Evolutionary conservation across 1,140 invertebrate genomes (phyloP).

Genomic region (Eueides isabella): DNA sequence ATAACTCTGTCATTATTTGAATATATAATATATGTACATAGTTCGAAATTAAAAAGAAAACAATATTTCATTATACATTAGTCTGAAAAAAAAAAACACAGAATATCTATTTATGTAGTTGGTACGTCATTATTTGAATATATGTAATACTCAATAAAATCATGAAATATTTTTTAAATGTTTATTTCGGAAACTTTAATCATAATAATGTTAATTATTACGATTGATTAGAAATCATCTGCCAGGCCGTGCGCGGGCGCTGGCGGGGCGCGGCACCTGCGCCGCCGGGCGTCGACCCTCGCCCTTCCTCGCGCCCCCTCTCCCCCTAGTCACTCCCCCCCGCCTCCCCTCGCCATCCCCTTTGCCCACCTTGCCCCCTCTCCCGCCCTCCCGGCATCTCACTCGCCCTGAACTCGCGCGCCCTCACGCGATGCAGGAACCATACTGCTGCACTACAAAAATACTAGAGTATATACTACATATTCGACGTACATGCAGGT

Average conservation of each 20-base stretch:
- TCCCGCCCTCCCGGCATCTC: constrained; percentile 8
- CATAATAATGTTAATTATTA: constrained; percentile 1
- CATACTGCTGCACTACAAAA: background rate
- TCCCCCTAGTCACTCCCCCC: background rate
- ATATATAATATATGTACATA: too few relatives aligned
- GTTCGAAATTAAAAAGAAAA: background rate
- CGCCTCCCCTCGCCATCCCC: constrained; percentile 10
- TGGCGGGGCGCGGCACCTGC: constrained; percentile 40
- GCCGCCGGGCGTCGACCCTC: constrained; percentile 38
- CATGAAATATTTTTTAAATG: background rate
- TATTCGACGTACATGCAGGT: too few relatives aligned
- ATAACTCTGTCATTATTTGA: background rate
- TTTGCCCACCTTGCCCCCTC: too few relatives aligned
- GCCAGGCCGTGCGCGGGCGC: constrained; percentile 9
- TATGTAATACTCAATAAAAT: background rate
- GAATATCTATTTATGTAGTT: too few relatives aligned
- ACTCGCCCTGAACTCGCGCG: constrained; percentile 15
- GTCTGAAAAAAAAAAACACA: too few relatives aligned
- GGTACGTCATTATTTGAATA: too few relatives aligned
- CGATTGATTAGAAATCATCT: constrained; percentile 11
- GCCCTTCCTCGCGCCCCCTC: background rate
- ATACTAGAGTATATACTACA: background rate
- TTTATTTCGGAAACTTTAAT: background rate
- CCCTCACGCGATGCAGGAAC: constrained; percentile 28
- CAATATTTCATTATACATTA: too few relatives aligned